Percentiles rank a stretch among this genome's conserved stretches.
These are phyloP conservation scores for Drosophila pectinifera DNA, from an alignment of 1,140 invertebrate genomes.

Conservation along the genomic window DNA sequence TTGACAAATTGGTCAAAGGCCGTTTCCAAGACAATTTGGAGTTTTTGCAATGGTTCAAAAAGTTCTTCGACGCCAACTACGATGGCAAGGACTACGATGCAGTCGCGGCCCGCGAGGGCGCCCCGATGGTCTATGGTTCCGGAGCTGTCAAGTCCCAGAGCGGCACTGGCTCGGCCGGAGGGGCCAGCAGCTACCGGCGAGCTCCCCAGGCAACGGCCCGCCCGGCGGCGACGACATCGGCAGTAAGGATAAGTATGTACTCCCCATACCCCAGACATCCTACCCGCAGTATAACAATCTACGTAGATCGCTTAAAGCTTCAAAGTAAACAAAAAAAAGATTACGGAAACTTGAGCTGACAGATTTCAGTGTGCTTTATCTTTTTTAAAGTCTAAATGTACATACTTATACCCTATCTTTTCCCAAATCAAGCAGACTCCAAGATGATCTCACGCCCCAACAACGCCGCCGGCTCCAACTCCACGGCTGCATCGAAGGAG, in stretches of 20 bases:
- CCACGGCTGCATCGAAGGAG: conserved; percentile 76
- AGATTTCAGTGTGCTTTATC: conserved; percentile 69
- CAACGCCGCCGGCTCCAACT: conserved; percentile 52
- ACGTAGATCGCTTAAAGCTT: conserved; percentile 54
- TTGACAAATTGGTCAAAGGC: conserved; percentile 98
- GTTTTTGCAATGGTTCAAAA: conserved; percentile 99
- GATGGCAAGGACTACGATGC: conserved; percentile 6
- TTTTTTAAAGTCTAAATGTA: conserved; percentile 55
- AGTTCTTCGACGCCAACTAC: conserved; percentile 83
- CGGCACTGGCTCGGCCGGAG: conserved; percentile 84
- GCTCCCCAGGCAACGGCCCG: conserved; percentile 84
- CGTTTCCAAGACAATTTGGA: conserved; percentile 99
- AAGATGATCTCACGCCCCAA: conserved; percentile 86
- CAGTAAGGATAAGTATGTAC: conserved; percentile 86
- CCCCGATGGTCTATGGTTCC: conserved; percentile 79
- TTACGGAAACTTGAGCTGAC: conserved; percentile 6
- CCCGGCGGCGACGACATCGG: conserved; percentile 85
- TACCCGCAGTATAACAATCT: conserved; percentile 7
- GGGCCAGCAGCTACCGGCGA: conserved; percentile 58
- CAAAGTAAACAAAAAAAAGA: conserved; percentile 31
- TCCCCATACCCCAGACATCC: background rate
- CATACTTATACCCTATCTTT: conserved; percentile 28
- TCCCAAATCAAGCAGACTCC: conserved; percentile 84
- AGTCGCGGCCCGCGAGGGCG: background rate
- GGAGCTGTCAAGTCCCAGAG: conserved; percentile 85